These are phyloP conservation scores for Lobophora halterata DNA, from an alignment of 2,888 invertebrate species.

Conservation along the genomic window DNA sequence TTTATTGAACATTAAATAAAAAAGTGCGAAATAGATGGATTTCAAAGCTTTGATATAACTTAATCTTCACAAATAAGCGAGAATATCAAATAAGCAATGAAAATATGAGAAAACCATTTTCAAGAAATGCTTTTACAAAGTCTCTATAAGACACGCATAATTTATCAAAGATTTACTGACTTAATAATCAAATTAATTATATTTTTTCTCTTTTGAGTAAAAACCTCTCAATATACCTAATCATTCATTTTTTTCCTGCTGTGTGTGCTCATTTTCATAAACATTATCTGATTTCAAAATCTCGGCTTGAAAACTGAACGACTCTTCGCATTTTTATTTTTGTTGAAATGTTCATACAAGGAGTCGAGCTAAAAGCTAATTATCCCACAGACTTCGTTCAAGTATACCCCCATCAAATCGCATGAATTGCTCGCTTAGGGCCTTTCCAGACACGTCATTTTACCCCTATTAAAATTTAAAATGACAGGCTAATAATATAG, in stretches of 20 bases:
- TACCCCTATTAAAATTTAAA: too few relatives aligned
- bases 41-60: slow-evolving; percentile 41
- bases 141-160: too few relatives aligned
- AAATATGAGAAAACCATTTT: slow-evolving; percentile 11
- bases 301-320: slow-evolving; percentile 7
- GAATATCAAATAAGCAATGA: slow-evolving; percentile 48
- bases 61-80: slow-evolving; percentile 45
- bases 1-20: too few relatives aligned
- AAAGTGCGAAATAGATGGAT: slow-evolving; percentile 26
- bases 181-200: too few relatives aligned
- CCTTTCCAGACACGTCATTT: slow-evolving; percentile 6
- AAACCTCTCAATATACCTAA: too few relatives aligned
- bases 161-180: too few relatives aligned
- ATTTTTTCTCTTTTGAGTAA: too few relatives aligned
- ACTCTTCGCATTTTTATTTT: slow-evolving; percentile 18
- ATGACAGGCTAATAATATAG: too few relatives aligned
- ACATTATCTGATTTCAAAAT: slow-evolving; percentile 8
- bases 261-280: too few relatives aligned
- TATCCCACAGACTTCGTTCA: slow-evolving; percentile 52
- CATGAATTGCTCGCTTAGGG: slow-evolving; percentile 59
- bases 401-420: slow-evolving; percentile 64
- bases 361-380: slow-evolving; percentile 57
- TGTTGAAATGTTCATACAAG: slow-evolving; percentile 28
- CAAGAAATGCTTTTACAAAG: too few relatives aligned
- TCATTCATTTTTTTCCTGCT: too few relatives aligned